Evolutionary conservation across 2,113 vertebrate genomes (phyloP).

Genomic region (Solea senegalensis): DNA sequence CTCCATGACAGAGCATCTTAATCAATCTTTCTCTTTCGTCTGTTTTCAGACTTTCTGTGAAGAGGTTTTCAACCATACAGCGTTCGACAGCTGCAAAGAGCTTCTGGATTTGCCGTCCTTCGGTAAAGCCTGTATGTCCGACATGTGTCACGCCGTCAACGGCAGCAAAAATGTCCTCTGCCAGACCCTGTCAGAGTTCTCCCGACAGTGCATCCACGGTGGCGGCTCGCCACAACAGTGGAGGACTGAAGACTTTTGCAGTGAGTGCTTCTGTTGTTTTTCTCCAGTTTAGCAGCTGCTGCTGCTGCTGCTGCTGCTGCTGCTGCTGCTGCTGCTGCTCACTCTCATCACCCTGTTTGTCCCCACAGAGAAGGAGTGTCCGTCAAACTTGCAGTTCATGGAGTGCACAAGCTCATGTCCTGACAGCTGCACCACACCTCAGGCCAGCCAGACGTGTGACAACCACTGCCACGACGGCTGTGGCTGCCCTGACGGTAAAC

Average conservation of each 20-base stretch:
- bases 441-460: constrained; percentile 83
- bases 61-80: constrained; percentile 65
- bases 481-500: constrained; percentile 85
- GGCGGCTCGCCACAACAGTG: constrained; percentile 86
- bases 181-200: constrained; percentile 88
- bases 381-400: constrained; percentile 81
- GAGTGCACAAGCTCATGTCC: constrained; percentile 85
- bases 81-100: constrained; percentile 81
- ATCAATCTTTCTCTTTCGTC: not conserved
- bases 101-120: constrained; percentile 82
- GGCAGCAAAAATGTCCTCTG: constrained; percentile 73
- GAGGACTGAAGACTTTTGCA: constrained; percentile 85
- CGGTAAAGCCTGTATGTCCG: constrained; percentile 81
- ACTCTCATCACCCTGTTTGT: constrained; percentile 10
- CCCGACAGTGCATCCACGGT: constrained; percentile 88
- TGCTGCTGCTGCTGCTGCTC: too few relatives aligned
- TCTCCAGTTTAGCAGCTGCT: not conserved
- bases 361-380: constrained; percentile 81
- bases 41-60: constrained; percentile 74
- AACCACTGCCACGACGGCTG: constrained; percentile 86
- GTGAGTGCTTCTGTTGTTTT: constrained; percentile 71
- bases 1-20: too few relatives aligned
- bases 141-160: constrained; percentile 79
- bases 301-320: too few relatives aligned
- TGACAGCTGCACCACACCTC: constrained; percentile 85